Percentiles rank a stretch among this genome's conserved stretches.
Evolutionary conservation across 2,888 invertebrate genomes (phyloP).

Genomic region (Andrena bucephala): DNA sequence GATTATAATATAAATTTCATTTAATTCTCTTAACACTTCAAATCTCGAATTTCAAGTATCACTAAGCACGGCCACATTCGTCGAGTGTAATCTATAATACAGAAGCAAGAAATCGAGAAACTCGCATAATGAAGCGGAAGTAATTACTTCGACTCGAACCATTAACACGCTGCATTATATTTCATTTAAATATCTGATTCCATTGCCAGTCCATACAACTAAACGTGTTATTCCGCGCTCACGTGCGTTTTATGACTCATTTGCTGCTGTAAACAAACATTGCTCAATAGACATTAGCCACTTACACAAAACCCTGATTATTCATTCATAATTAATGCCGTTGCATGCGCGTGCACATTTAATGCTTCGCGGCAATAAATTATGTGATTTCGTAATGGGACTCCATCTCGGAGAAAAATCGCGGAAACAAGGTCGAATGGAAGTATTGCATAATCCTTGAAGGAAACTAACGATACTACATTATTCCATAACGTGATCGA

Average conservation of each 20-base stretch:
- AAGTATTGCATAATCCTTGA: not conserved
- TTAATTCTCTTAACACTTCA: not conserved
- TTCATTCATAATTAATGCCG: not conserved
- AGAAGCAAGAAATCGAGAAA: not conserved
- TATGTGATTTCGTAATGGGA: not conserved
- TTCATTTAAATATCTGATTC: conserved; percentile 8
- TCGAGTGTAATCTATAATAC: not conserved
- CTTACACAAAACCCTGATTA: not conserved
- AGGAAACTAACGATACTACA: not conserved
- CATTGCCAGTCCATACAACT: not conserved
- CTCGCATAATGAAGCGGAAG: not conserved
- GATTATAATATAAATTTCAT: not conserved
- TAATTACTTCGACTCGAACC: not conserved
- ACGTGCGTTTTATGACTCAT: not conserved
- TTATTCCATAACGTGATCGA: conserved; percentile 3
- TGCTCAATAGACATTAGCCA: not conserved
- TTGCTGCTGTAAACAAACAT: conserved; percentile 8
- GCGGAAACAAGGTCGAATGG: not conserved
- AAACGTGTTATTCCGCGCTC: not conserved
- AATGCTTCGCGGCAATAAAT: not conserved
- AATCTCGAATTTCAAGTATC: not conserved
- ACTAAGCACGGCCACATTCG: not conserved
- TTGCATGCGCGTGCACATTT: not conserved
- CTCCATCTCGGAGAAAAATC: not conserved
- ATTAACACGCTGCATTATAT: conserved; percentile 11